Evolutionary conservation across 2,888 invertebrate genomes (phyloP).

Genomic region (Nomada ferruginata): DNA sequence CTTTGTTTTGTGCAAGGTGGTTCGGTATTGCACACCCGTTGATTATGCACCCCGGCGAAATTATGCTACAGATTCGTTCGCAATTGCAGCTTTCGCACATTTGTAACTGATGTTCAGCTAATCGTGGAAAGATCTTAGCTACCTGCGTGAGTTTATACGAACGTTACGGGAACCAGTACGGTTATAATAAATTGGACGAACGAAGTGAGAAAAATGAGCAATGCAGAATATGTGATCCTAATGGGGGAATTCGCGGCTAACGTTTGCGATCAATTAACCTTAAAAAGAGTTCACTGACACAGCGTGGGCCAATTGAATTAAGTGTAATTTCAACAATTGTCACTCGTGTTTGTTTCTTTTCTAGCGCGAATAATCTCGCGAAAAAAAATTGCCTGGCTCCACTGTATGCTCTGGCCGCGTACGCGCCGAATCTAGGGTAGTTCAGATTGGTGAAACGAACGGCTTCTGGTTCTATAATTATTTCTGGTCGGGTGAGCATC

Average conservation of each 20-base stretch:
- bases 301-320: neutral
- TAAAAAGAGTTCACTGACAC: neutral
- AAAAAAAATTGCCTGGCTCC: neutral
- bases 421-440: neutral
- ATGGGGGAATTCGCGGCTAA: neutral
- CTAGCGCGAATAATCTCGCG: neutral
- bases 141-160: neutral
- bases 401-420: neutral
- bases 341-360: neutral
- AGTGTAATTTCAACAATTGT: neutral
- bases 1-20: constrained; percentile 43
- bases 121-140: neutral
- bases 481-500: neutral
- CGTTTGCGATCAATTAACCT: neutral
- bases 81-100: constrained; percentile 13
- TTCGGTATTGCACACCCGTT: constrained; percentile 7
- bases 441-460: neutral
- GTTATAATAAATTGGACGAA: too few relatives aligned
- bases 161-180: neutral
- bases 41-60: constrained; percentile 23
- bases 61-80: constrained; percentile 20
- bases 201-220: neutral
- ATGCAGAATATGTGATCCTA: neutral
- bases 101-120: neutral
- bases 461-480: constrained; percentile 7